Evolutionary conservation across 2,113 vertebrate species (phyloP).

Genomic region (Megaceryle torquata): DNA sequence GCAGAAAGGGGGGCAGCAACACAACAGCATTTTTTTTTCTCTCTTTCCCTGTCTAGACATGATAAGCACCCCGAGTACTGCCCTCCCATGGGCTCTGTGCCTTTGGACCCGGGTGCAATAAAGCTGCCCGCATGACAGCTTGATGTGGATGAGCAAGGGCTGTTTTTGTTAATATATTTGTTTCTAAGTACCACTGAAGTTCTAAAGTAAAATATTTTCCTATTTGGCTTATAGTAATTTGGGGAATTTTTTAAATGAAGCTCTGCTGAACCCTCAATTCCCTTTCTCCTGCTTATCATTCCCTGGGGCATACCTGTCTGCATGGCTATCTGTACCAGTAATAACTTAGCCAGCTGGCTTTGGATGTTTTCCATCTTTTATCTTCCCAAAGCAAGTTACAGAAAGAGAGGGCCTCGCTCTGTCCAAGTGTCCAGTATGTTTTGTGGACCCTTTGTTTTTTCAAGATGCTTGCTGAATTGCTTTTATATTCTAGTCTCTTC

Average conservation of each 20-base stretch:
- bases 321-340: not conserved
- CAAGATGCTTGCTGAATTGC: not conserved
- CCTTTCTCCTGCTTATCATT: not conserved
- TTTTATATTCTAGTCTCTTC: not conserved
- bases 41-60: not conserved
- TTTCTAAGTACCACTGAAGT: not conserved
- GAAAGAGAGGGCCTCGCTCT: not conserved
- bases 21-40: not conserved
- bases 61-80: not conserved
- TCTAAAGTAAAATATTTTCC: not conserved
- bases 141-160: not conserved
- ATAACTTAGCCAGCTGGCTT: not conserved
- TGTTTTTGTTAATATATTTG: not conserved
- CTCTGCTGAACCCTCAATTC: not conserved
- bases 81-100: not conserved
- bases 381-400: not conserved
- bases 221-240: not conserved
- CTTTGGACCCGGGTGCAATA: not conserved
- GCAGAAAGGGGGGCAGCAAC: not conserved
- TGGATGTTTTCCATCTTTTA: not conserved
- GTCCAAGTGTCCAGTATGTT: not conserved
- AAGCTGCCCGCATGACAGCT: not conserved
- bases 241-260: not conserved
- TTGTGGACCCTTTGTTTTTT: not conserved
- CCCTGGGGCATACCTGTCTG: not conserved